Evolutionary conservation across 2,797 vertebrate genomes (phyloP), one percentile per base, ranked within the genome.

Genomic region (Coluber constrictor): DNA sequence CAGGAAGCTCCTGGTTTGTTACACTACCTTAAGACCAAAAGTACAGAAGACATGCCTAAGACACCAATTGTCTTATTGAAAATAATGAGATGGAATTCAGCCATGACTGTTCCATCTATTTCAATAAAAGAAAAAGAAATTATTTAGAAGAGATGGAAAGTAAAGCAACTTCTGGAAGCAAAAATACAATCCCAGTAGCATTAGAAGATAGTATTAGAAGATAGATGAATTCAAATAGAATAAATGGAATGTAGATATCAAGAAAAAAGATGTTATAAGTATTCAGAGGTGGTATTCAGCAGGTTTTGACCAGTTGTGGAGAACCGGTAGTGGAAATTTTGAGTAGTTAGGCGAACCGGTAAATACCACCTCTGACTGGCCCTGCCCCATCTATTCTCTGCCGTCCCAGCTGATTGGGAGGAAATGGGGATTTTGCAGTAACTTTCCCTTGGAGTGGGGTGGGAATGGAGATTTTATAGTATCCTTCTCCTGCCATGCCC

Each of bases 1-100:
- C 92, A 92, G 88, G 88, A 92, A 92, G 51, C 57, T 66, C 32
- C 51, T 86, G 88, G 74, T 87, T 90, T 61, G 55, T 27, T 63
- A 27, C 16, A 29, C 10, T 61, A 86, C 92, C 54, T 90, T 43
- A 47, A 66, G 66, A 90, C 59, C 8, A 86, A 32, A 61, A 83
- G 70, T 63, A 60, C 15, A n/a, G 63, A 89, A 92, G 59, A 61
- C 29, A 27, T 83, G 74, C 74, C 43, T 47, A 47, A 83, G 11
- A 83, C 20, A 83, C 74, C 2, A 20, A 5, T 25, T n/a, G 16
- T n/a, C 20, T n/a, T 54, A 70, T 55, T 70, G 47, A 55, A 89
- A 90, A 66, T 47, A n/a, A 70, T 23, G 16, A 16, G 55, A 54
- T 70, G 29, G 43, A 12, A 90, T 54, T 51, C 18, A 54, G 88